Conservation (phyloP, 1,140 invertebrate genomes). For the Drosophila parvula region DNA sequence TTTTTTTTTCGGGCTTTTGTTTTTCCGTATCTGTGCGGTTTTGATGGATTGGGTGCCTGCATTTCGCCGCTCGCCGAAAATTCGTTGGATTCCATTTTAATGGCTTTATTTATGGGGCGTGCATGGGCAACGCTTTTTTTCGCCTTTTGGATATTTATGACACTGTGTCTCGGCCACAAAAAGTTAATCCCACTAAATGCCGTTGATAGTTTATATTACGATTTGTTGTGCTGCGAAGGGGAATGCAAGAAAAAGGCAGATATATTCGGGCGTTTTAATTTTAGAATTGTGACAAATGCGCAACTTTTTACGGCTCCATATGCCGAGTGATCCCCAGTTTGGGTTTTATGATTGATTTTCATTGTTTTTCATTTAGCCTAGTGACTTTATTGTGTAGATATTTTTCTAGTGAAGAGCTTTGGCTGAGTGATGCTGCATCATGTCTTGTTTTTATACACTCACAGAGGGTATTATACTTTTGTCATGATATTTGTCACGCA, state of each 20-base stretch:
- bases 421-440: not conserved
- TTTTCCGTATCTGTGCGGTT: conserved; percentile 7
- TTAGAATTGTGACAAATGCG: conserved; percentile 56
- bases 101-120: conserved; percentile 78
- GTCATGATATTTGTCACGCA: too few species aligned
- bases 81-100: conserved; percentile 71
- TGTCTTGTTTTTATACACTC: not conserved
- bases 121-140: conserved; percentile 46
- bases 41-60: conserved; percentile 43
- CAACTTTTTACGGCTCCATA: conserved; percentile 48
- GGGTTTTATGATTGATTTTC: conserved; percentile 49
- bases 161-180: conserved; percentile 67
- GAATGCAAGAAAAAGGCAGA: conserved; percentile 3
- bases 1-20: conserved; percentile 15
- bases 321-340: conserved; percentile 26
- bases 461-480: too few species aligned
- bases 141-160: conserved; percentile 46
- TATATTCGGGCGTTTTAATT: conserved; percentile 42
- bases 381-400: conserved; percentile 9
- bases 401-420: not conserved
- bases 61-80: conserved; percentile 48
- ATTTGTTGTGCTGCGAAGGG: conserved; percentile 34
- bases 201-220: conserved; percentile 79
- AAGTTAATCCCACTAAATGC: conserved; percentile 81
- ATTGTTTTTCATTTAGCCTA: conserved; percentile 32